phyloP scores from a whole-genome alignment of 1,140 invertebrate genomes.

The Drosophila mojavensis region DNA sequence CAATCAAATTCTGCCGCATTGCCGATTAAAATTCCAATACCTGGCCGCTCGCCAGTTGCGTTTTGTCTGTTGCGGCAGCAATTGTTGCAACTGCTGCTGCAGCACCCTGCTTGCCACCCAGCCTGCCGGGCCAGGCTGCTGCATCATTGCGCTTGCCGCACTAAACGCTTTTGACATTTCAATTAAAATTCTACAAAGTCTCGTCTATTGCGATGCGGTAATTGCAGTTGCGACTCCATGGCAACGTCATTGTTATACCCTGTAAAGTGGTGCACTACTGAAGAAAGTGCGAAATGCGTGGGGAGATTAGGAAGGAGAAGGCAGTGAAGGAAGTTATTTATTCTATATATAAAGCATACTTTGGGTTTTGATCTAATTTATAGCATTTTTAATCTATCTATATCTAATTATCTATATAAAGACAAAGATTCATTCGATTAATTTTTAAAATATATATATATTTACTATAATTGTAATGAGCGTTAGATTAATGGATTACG shows the following conservation, averaged over 20 bases:
- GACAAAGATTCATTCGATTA: no score
- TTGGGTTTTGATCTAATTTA: no score
- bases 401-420: no score
- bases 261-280: not conserved
- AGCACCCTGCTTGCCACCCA: not conserved
- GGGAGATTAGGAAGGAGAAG: not conserved
- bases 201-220: constrained; percentile 52
- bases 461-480: no score
- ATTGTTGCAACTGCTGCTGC: constrained; percentile 2
- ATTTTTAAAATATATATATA: no score
- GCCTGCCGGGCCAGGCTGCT: constrained; percentile 35
- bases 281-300: no score
- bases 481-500: no score
- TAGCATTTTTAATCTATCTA: no score
- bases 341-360: no score
- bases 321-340: no score
- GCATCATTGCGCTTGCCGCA: constrained; percentile 65
- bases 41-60: constrained; percentile 48
- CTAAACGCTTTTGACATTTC: constrained; percentile 82
- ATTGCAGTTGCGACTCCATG: constrained; percentile 44
- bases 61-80: constrained; percentile 20
- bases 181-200: constrained; percentile 80
- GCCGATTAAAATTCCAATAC: constrained; percentile 61
- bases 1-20: constrained; percentile 67
- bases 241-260: constrained; percentile 60